phyloP scores from a whole-genome alignment of 2,113 vertebrate genomes.

The Campylomormyrus tamandua region DNA sequence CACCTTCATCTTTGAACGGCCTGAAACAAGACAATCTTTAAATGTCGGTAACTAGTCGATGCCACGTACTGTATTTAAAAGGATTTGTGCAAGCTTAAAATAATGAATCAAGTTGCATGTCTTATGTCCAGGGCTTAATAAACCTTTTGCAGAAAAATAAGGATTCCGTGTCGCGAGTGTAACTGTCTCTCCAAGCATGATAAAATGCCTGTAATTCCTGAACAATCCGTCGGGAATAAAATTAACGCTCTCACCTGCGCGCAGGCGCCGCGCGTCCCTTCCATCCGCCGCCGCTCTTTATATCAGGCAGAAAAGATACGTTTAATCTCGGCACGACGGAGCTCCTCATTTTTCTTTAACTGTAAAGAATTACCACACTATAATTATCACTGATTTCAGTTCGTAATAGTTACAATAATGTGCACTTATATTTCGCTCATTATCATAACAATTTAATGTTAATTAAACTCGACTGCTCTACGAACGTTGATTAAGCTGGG shows the following conservation, averaged over 20 bases:
- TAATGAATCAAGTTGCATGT: neutral
- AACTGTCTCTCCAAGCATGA: neutral
- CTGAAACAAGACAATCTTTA: neutral
- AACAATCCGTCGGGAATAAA: neutral
- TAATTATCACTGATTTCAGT: neutral
- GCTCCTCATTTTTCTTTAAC: neutral
- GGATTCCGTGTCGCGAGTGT: neutral
- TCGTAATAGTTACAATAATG: neutral
- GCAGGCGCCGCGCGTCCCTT: neutral
- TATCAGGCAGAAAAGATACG: neutral
- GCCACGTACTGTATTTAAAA: neutral
- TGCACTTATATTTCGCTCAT: neutral
- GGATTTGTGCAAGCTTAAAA: neutral
- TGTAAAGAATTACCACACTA: neutral
- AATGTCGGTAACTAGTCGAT: neutral
- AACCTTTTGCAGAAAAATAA: neutral
- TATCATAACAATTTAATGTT: neutral
- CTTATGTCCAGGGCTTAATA: neutral
- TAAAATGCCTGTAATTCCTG: neutral
- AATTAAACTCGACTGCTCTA: neutral
- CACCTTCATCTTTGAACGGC: neutral
- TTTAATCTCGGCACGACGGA: neutral
- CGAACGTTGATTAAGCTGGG: neutral
- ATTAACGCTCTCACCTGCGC: neutral
- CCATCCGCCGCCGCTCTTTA: neutral